Evolutionary conservation across 2,113 vertebrate species (phyloP).

Genomic region (Hystrix brachyura): DNA sequence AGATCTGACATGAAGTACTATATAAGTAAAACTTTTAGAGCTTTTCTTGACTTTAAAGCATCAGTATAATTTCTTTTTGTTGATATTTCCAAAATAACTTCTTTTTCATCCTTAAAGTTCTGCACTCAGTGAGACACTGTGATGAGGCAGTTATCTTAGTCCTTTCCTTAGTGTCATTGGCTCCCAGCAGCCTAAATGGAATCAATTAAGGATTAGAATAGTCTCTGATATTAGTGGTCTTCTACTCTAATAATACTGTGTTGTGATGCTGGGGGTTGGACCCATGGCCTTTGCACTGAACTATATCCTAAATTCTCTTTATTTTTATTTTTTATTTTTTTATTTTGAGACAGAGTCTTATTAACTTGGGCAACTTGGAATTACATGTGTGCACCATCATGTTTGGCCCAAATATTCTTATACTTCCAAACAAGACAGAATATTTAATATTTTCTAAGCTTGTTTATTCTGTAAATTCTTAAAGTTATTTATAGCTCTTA

Average conservation of each 20-base stretch:
- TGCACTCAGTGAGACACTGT: neutral
- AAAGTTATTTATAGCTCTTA: neutral
- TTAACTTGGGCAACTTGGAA: neutral
- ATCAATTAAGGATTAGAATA: neutral
- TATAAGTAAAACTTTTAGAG: neutral
- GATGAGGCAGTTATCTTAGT: neutral
- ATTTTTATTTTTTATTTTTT: neutral
- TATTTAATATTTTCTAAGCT: neutral
- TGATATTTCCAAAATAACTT: neutral
- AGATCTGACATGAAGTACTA: neutral
- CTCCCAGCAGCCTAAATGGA: neutral
- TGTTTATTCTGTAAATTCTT: neutral
- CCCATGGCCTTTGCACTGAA: neutral
- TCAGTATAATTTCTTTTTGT: neutral
- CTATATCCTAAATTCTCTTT: neutral
- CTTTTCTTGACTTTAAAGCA: constrained; percentile 25
- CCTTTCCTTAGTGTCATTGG: neutral
- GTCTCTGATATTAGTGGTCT: neutral
- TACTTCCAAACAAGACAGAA: neutral
- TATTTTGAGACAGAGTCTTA: neutral
- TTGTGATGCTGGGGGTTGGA: neutral
- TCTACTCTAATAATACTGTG: neutral
- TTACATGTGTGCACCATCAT: neutral
- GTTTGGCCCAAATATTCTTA: neutral
- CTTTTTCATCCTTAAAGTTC: constrained; percentile 13